Conservation (phyloP, 2,113 vertebrate species). For the human (Homo sapiens) region DNA sequence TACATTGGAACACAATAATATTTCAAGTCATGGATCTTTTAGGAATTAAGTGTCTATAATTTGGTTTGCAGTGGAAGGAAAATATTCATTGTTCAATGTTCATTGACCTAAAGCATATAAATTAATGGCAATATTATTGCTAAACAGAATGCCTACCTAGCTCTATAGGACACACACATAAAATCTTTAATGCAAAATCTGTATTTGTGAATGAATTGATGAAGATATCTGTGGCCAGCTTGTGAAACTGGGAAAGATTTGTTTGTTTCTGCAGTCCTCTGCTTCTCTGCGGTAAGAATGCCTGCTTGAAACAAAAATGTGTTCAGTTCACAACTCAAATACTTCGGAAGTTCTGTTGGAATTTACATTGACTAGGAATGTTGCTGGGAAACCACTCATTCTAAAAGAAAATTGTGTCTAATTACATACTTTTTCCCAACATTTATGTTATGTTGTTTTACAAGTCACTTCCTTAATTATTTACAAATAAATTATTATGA, state of each 20-base stretch:
- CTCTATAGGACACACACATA: neutral
- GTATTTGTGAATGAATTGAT: neutral
- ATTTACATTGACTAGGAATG: neutral
- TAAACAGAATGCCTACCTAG: neutral
- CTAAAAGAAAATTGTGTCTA: neutral
- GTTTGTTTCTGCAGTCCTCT: neutral
- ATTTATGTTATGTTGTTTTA: neutral
- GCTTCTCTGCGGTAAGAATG: neutral
- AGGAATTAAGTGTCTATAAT: neutral
- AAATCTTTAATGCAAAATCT: neutral
- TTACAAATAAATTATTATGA: neutral
- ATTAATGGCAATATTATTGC: neutral
- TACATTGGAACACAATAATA: neutral
- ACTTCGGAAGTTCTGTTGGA: neutral
- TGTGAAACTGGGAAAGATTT: neutral
- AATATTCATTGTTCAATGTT: slow-evolving; percentile 1
- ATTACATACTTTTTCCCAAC: neutral
- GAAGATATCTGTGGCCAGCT: neutral
- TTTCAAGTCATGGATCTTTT: neutral
- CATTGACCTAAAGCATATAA: neutral
- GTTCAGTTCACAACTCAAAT: neutral
- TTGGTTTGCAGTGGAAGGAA: neutral
- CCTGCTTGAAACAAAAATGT: neutral
- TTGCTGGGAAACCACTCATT: neutral
- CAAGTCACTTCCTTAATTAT: neutral